Conservation (phyloP, 2,888 invertebrate species). For the Coecobrya sp. region DNA sequence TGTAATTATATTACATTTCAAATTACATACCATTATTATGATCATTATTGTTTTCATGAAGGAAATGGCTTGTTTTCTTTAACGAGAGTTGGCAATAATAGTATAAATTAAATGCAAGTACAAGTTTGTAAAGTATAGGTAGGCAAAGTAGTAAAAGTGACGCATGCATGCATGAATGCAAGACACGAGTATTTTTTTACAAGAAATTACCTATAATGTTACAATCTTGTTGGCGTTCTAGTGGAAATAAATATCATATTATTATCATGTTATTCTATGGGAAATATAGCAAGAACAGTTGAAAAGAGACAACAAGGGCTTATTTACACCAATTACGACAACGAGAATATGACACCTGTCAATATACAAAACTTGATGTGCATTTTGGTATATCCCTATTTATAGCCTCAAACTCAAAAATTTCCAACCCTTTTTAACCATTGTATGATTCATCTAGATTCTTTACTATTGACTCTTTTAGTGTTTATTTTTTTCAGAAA, state of each 20-base stretch:
- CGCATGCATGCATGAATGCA: too few relatives aligned
- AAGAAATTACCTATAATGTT: background rate
- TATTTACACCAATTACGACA: constrained; percentile 62
- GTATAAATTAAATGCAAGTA: constrained; percentile 36
- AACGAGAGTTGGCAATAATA: constrained; percentile 56
- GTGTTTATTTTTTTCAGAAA: constrained; percentile 28
- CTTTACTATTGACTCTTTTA: constrained; percentile 54
- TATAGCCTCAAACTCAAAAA: constrained; percentile 47
- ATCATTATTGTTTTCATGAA: constrained; percentile 45
- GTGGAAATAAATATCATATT: constrained; percentile 65
- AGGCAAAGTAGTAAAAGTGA: constrained; percentile 26
- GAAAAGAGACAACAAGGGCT: constrained; percentile 17
- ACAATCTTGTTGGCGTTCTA: constrained; percentile 11
- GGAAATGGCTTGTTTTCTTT: constrained; percentile 75
- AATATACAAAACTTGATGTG: background rate
- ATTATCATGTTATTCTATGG: too few relatives aligned
- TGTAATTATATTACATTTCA: constrained; percentile 64
- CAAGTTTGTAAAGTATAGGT: constrained; percentile 5
- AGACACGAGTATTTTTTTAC: constrained; percentile 32
- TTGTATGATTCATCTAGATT: constrained; percentile 55
- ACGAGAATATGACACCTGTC: constrained; percentile 73
- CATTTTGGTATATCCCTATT: background rate
- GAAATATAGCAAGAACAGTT: background rate
- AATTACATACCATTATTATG: constrained; percentile 53
- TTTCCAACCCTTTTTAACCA: background rate